phyloP scores from a whole-genome alignment of 2,113 vertebrate genomes.

The Ceyx margarethae region DNA sequence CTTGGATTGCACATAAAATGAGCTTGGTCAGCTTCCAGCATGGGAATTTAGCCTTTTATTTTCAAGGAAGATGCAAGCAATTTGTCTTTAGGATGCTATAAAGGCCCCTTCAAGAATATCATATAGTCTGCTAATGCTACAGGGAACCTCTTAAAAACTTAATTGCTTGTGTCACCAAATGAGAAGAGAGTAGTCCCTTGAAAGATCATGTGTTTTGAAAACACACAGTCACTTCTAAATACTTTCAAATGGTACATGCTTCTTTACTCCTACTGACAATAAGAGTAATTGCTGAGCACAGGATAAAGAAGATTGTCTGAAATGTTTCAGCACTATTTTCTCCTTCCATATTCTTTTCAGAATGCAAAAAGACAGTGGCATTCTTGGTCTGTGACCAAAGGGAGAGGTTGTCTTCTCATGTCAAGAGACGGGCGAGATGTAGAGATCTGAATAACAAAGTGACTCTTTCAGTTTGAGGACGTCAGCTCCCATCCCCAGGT shows the following conservation, averaged over 20 bases:
- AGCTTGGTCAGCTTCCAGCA: background rate
- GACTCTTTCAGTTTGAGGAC: background rate
- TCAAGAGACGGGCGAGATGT: background rate
- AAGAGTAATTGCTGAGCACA: conserved; percentile 15
- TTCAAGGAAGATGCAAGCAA: background rate
- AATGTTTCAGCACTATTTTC: background rate
- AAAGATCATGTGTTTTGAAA: conserved; percentile 31
- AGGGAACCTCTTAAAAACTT: conserved; percentile 48
- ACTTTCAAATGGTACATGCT: background rate
- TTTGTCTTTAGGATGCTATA: conserved; percentile 41
- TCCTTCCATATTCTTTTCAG: background rate
- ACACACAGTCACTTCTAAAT: background rate
- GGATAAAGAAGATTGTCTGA: conserved; percentile 11
- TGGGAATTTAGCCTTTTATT: background rate
- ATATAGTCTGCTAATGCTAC: conserved; percentile 22
- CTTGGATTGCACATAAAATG: background rate
- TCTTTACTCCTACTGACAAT: conserved; percentile 32
- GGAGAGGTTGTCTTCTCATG: background rate
- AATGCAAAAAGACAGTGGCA: background rate
- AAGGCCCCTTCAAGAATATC: conserved; percentile 19
- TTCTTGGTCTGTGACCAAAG: background rate
- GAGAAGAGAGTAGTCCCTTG: conserved; percentile 28
- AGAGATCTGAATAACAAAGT: background rate
- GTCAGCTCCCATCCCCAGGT: background rate
- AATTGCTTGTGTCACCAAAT: conserved; percentile 56